Percentiles rank a stretch among this genome's conserved stretches.
Conservation (phyloP, 2,797 vertebrate genomes). For the Pseudochaenichthys georgianus region DNA sequence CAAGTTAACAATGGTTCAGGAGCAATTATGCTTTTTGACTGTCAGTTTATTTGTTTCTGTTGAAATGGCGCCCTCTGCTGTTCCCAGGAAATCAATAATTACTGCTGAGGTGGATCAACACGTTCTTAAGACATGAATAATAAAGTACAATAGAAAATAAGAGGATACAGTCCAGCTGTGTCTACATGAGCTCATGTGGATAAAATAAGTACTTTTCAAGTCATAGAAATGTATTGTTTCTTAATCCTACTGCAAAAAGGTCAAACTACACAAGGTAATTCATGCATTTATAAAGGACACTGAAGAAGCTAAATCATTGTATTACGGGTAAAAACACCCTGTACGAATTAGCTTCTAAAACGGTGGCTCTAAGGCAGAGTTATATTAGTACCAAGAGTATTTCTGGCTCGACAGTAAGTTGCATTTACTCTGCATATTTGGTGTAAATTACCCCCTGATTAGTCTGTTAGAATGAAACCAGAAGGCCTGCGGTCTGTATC, state of each 20-base stretch:
- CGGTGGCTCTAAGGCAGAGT: neutral
- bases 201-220: neutral
- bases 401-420: neutral
- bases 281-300: neutral
- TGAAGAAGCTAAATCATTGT: too few species aligned
- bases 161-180: neutral
- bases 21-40: slow-evolving; percentile 15
- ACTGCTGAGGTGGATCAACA: slow-evolving; percentile 1
- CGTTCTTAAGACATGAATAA: neutral
- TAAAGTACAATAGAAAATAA: neutral
- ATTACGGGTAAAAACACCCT: neutral
- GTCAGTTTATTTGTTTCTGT: slow-evolving; percentile 25
- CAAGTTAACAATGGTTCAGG: neutral
- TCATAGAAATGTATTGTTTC: neutral
- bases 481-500: slow-evolving; percentile 3
- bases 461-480: slow-evolving; percentile 30
- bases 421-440: slow-evolving; percentile 8
- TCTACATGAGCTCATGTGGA: neutral
- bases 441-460: slow-evolving; percentile 37
- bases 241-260: neutral
- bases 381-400: neutral
- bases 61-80: slow-evolving; percentile 72
- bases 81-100: slow-evolving; percentile 22
- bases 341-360: neutral
- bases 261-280: neutral